Evolutionary conservation across 2,113 vertebrate genomes (phyloP), one percentile per base, ranked within the genome.

Genomic region (Callocephalon fimbriatum): DNA sequence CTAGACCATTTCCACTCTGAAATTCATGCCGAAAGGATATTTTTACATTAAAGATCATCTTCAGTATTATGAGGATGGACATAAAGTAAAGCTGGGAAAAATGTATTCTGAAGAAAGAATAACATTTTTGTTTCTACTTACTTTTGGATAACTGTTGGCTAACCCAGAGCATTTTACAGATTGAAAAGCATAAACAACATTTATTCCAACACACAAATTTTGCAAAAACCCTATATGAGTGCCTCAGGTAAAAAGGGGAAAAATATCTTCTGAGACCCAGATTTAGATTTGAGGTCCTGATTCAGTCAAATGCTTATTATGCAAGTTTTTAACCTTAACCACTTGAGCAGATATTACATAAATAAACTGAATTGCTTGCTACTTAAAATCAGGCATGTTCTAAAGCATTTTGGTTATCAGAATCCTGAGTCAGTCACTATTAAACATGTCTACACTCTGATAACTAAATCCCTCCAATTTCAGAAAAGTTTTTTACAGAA

Each of bases 161-260:
- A 58, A 47, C 22, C 50, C 7, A 47, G 31, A 47, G 6, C 10
- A 35, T 74, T 74, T 81, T 29, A 47, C 7, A 74, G 6, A 12
- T 62, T 76, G 8, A 38, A 73, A 90, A 53, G 13, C 19, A 51
- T 2, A 42, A 51, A 22, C 16, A 71, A n/a, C 4, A 7, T 51
- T 65, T 62, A 75, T 76, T 76, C 31, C 10, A 76, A 65, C 6
- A 76, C 4, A 79, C 0, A 37, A 5, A 40, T 70, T 58, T 45
- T 74, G 5, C 14, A 80, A 79, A 79, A 92, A 79, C 3, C 4
- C 32, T 70, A 35, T 91, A 25, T 27, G 70, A 53, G 38, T 74
- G 80, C 6, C 51, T 61, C 4, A 3, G 12, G 12, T 25, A 61
- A 26, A 4, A 32, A 16, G 3, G 4, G 5, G 2, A 2, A 37